These are phyloP conservation scores for Acrocephalus scirpaceus DNA, from an alignment of 2,797 vertebrate species.

Conservation along the genomic window DNA sequence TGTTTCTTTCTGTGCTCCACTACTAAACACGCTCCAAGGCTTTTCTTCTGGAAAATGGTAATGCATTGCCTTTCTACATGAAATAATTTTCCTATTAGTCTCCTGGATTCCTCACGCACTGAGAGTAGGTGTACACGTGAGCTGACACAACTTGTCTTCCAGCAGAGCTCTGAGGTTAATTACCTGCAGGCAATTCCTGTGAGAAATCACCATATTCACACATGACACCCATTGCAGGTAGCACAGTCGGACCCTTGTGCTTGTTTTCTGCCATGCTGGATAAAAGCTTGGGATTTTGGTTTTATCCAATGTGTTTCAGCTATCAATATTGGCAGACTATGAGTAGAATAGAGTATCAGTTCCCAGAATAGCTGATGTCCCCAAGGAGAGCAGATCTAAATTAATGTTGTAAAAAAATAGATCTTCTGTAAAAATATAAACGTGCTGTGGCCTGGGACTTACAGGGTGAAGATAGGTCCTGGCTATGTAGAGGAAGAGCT, in stretches of 20 bases:
- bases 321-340: accelerated
- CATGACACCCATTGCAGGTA: background rate
- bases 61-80: background rate
- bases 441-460: accelerated
- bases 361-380: background rate
- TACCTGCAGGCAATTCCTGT: background rate
- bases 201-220: background rate
- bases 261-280: background rate
- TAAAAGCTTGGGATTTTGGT: background rate
- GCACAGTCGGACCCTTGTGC: background rate
- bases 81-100: background rate
- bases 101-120: background rate
- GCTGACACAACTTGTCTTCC: background rate
- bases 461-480: background rate
- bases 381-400: background rate
- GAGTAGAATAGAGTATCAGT: background rate
- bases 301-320: background rate
- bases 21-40: background rate
- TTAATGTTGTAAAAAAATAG: background rate
- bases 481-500: background rate
- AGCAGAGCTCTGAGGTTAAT: conserved; percentile 21
- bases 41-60: background rate
- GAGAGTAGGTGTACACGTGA: background rate
- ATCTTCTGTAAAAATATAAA: background rate
- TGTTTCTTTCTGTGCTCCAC: background rate